Evolutionary conservation across 2,113 vertebrate species (phyloP).

Genomic region (Pteropus alecto): DNA sequence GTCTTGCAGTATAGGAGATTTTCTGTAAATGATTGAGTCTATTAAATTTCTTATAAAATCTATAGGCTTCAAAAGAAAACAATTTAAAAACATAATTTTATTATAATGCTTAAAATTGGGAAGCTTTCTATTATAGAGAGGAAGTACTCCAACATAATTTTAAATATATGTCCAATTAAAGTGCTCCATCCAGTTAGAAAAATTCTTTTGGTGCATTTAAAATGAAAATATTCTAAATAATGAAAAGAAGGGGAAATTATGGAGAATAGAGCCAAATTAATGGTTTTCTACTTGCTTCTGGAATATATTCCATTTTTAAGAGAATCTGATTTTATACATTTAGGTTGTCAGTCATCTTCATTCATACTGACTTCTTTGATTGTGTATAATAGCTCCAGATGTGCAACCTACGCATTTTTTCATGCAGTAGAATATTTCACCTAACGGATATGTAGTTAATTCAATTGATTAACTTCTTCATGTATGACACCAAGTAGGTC

Average conservation of each 20-base stretch:
- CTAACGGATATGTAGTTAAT: not conserved
- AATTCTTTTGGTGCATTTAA: not conserved
- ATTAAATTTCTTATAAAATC: conserved; percentile 19
- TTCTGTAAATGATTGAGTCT: conserved; percentile 6
- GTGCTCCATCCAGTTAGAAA: not conserved
- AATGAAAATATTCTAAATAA: conserved; percentile 21
- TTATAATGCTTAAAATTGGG: not conserved
- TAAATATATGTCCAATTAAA: conserved; percentile 16
- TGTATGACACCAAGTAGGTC: conserved; percentile 71
- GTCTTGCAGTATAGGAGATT: not conserved
- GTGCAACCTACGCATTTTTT: conserved; percentile 10
- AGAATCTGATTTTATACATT: conserved; percentile 23
- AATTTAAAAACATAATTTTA: not conserved
- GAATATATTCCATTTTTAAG: conserved; percentile 21
- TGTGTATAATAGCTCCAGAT: conserved; percentile 37
- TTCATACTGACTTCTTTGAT: conserved; percentile 50
- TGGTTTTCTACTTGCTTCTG: conserved; percentile 13
- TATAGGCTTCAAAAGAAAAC: conserved; percentile 7
- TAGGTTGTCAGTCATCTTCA: conserved; percentile 43
- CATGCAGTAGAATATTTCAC: conserved; percentile 22
- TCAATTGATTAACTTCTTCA: conserved; percentile 67
- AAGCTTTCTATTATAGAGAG: not conserved
- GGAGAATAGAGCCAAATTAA: not conserved
- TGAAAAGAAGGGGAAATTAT: not conserved
- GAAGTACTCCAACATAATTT: not conserved